A percentile compares a stretch with the other conserved stretches of the same genome.
These are phyloP conservation scores for Nebria ingens DNA, from an alignment of 1,140 invertebrate species.

Conservation along the genomic window DNA sequence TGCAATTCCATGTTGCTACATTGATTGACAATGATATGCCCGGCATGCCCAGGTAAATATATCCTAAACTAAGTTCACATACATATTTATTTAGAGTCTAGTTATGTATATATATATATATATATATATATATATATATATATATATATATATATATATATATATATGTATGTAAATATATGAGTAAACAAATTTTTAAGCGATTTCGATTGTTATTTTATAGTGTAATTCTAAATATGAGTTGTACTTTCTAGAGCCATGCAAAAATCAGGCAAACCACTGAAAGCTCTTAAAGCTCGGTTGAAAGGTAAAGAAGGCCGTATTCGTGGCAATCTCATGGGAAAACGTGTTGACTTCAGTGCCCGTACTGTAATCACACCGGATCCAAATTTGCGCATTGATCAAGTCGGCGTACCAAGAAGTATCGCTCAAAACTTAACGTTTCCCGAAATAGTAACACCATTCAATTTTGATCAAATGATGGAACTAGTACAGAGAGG, in stretches of 20 bases:
- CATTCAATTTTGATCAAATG: conserved; percentile 98
- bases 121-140: too few relatives aligned
- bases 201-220: too few relatives aligned
- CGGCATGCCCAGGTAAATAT: conserved; percentile 70
- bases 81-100: too few relatives aligned
- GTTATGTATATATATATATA: conserved; percentile 2
- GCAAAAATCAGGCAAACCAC: conserved; percentile 96
- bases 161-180: too few relatives aligned
- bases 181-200: too few relatives aligned
- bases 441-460: conserved; percentile 98
- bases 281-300: conserved; percentile 93
- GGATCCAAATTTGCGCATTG: conserved; percentile 96
- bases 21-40: conserved; percentile 98
- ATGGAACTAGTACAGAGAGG: conserved; percentile 91
- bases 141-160: too few relatives aligned
- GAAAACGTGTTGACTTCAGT: conserved; percentile 99
- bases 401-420: conserved; percentile 96
- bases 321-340: conserved; percentile 98
- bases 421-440: conserved; percentile 99
- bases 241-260: conserved; percentile 64
- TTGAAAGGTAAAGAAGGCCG: conserved; percentile 94
- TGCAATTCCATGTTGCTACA: conserved; percentile 98
- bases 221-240: conserved; percentile 10
- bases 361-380: conserved; percentile 99
- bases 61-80: too few relatives aligned